Evolutionary conservation across 2,113 vertebrate species (phyloP), one percentile per base, ranked within the genome.

Genomic region (Zapus hudsonius): DNA sequence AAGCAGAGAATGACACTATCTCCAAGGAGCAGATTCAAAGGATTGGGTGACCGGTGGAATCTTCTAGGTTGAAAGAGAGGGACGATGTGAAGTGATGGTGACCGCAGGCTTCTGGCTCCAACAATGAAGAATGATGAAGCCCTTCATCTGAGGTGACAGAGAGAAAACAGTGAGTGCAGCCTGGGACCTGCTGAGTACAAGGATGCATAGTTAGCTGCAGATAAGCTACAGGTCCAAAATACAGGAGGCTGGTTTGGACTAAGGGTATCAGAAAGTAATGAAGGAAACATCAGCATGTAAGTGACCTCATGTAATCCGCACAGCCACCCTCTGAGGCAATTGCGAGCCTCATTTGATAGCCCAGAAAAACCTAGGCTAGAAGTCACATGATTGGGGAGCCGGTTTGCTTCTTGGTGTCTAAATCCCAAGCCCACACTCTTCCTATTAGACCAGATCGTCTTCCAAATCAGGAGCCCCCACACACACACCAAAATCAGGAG

Each of bases 151-250:
- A 78, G 31, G 10, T 0, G 4, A 75, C 23, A 15, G 22, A 82
- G 11, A 84, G 76, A 67, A 66, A 79, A 64, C n/a, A 44, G 12
- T 22, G 27, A 61, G 4, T 59, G 9, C 19, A 29, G 29, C 38
- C 9, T 7, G 20, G 74, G 15, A 40, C 15, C 4, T 2, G 3
- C 10, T n/a, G n/a, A 38, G 66, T 64, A 44, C 29, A 36, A 66
- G 29, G 1, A 33, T n/a, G 3, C 4, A n/a, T 7, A 33, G 76
- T 15, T 38, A 55, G 2, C n/a, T n/a, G n/a, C 0, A 7, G 16
- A 72, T 75, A n/a, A 44, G 31, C 84, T 4, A 17, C 6, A 12
- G 38, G 1, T 84, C 72, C 82, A 33, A 86, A 52, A 59, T 44
- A 73, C 79, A 80, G 38, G 27, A 91, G 40, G n/a, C 61, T 19